Conservation (phyloP, 2,797 vertebrate genomes). For the Petrocephalus schoutedeni region DNA sequence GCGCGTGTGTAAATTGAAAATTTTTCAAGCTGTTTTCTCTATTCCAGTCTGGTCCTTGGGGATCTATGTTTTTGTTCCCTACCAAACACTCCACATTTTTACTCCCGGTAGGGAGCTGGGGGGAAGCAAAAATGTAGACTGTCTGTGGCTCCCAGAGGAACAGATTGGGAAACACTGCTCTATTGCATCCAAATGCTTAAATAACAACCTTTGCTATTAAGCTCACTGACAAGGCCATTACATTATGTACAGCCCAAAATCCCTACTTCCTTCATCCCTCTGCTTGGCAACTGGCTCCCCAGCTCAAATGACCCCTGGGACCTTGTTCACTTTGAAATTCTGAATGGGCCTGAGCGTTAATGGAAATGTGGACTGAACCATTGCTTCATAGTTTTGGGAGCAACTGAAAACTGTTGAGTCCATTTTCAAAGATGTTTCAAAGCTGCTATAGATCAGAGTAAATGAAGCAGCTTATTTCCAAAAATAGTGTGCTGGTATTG, state of each 20-base stretch:
- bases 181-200: conserved; percentile 5
- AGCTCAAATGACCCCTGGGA: conserved; percentile 9
- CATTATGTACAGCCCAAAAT: conserved; percentile 32
- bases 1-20: not conserved
- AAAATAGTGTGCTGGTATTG: conserved; percentile 14
- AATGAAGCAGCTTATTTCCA: conserved; percentile 30
- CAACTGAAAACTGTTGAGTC: conserved; percentile 36
- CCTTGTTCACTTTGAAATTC: conserved; percentile 41
- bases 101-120: too few relatives aligned
- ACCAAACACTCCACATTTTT: too few relatives aligned
- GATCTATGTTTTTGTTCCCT: too few relatives aligned
- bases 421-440: conserved; percentile 42
- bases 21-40: not conserved
- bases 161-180: not conserved
- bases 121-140: too few relatives aligned
- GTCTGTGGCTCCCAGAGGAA: too few relatives aligned
- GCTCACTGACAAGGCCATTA: conserved; percentile 24
- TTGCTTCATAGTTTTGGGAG: conserved; percentile 40
- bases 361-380: conserved; percentile 42
- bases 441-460: conserved; percentile 40
- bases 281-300: conserved; percentile 11
- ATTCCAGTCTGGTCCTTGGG: too few relatives aligned
- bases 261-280: conserved; percentile 5
- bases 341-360: conserved; percentile 40
- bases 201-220: conserved; percentile 27